These are phyloP conservation scores for Drosophila neocordata DNA, from an alignment of 1,140 invertebrate species.

Conservation along the genomic window DNA sequence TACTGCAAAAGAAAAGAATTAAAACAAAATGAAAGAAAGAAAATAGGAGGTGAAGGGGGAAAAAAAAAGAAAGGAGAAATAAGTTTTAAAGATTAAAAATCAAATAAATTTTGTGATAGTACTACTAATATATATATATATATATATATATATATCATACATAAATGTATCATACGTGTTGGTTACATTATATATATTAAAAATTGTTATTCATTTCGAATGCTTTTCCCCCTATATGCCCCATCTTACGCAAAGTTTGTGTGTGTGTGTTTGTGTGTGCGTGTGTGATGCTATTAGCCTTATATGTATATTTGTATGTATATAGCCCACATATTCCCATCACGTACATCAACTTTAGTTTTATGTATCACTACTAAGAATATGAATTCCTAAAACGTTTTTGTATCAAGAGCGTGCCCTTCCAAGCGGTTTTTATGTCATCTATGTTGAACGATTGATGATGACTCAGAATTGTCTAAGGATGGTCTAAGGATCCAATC, in stretches of 20 bases:
- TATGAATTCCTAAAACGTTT: neutral
- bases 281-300: conserved; percentile 2
- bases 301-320: neutral
- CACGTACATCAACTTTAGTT: conserved; percentile 8
- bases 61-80: neutral
- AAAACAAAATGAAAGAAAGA: neutral
- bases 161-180: neutral
- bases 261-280: neutral
- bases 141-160: neutral
- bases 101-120: neutral
- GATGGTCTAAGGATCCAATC: no score
- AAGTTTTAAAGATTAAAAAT: neutral
- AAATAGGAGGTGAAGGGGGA: neutral
- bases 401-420: neutral
- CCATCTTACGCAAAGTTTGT: neutral
- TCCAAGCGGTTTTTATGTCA: no score
- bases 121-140: neutral
- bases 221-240: neutral
- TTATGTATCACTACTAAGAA: conserved; percentile 3
- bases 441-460: no score
- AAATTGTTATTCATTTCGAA: conserved; percentile 1
- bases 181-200: neutral
- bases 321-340: neutral
- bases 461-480: no score
- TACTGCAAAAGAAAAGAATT: conserved; percentile 48